Evolutionary conservation across 2,888 invertebrate species (phyloP).

Genomic region (Salticus scenicus): DNA sequence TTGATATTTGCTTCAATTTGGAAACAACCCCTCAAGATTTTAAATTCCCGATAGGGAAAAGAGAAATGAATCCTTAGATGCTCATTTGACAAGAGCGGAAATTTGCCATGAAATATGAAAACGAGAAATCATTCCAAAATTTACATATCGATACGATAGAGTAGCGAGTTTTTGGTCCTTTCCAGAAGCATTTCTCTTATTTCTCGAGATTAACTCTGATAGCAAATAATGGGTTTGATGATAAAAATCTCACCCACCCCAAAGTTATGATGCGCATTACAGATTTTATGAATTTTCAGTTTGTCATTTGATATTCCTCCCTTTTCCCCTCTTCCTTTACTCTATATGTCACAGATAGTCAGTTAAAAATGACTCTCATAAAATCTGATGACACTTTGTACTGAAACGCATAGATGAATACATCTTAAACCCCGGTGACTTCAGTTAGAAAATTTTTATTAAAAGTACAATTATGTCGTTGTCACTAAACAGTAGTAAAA

Average conservation of each 20-base stretch:
- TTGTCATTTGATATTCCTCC: conserved; percentile 23
- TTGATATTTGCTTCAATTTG: conserved; percentile 25
- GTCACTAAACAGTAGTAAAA: too few species aligned
- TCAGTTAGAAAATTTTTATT: too few species aligned
- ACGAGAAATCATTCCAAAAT: conserved; percentile 64
- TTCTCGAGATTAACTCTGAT: conserved; percentile 61
- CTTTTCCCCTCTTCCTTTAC: neutral
- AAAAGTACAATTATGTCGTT: too few species aligned
- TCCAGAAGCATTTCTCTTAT: conserved; percentile 51
- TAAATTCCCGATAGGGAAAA: neutral
- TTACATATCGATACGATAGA: conserved; percentile 64
- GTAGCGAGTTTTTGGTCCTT: conserved; percentile 5
- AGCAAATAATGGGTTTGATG: conserved; percentile 54
- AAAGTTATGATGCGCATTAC: conserved; percentile 53
- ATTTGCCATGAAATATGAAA: conserved; percentile 67
- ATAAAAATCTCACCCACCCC: conserved; percentile 48
- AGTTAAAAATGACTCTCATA: conserved; percentile 55
- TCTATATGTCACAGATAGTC: conserved; percentile 34
- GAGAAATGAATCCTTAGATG: conserved; percentile 67
- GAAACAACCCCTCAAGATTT: conserved; percentile 15
- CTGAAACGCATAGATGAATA: conserved; percentile 56
- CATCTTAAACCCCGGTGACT: neutral
- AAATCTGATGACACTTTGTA: conserved; percentile 68
- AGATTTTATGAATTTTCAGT: conserved; percentile 57
- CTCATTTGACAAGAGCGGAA: conserved; percentile 68